phyloP scores from a whole-genome alignment of 2,113 vertebrate genomes.

The Madoqua kirkii region DNA sequence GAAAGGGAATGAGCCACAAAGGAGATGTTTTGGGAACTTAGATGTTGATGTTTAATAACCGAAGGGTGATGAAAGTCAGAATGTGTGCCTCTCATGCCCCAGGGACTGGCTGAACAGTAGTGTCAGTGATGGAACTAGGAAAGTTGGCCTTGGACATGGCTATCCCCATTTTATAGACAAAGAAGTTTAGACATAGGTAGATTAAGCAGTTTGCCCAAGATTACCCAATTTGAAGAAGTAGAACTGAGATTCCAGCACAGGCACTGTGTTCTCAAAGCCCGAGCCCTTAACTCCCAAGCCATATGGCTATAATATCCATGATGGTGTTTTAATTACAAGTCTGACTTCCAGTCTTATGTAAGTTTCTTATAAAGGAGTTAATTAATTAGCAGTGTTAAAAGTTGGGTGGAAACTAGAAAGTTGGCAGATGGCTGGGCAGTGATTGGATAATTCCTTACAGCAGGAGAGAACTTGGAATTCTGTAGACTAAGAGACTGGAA shows the following conservation, averaged over 20 bases:
- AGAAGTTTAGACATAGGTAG: neutral
- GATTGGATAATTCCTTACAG: conserved; percentile 15
- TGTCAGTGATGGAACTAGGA: neutral
- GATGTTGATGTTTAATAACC: neutral
- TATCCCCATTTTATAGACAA: neutral
- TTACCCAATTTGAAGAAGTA: neutral
- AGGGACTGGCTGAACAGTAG: neutral
- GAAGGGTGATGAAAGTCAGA: neutral
- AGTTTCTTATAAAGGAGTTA: conserved; percentile 56
- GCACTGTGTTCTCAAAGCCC: conserved; percentile 3
- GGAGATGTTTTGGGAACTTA: neutral
- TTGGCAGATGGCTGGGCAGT: conserved; percentile 32
- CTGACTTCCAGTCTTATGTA: conserved; percentile 45
- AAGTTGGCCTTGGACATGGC: neutral
- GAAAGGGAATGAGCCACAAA: neutral
- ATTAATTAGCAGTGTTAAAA: conserved; percentile 60
- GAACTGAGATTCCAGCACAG: neutral
- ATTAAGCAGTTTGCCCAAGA: neutral
- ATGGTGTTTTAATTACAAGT: conserved; percentile 50
- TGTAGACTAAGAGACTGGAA: neutral
- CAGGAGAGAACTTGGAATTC: neutral
- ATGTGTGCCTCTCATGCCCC: neutral
- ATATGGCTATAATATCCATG: conserved; percentile 37
- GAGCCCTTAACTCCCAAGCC: neutral
- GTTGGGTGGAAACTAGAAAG: conserved; percentile 25